Evolutionary conservation across 1,140 invertebrate genomes (phyloP).

Genomic region (Cydia fagiglandana): DNA sequence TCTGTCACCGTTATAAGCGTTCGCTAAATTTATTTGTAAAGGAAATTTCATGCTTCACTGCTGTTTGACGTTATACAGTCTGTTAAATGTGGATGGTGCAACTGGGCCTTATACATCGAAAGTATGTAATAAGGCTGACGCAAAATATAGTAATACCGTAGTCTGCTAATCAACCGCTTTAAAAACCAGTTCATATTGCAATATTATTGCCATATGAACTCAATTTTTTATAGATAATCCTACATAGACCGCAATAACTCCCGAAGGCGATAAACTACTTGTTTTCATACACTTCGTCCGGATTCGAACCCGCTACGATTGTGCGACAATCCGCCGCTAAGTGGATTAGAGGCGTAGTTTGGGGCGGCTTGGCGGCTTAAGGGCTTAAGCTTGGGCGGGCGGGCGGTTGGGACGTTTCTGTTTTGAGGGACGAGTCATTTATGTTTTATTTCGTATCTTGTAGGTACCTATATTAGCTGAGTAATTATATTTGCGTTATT

Average conservation of each 20-base stretch:
- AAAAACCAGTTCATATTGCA: too few relatives aligned
- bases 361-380: conserved; percentile 28
- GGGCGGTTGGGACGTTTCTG: conserved; percentile 31
- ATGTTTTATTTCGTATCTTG: not conserved
- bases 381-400: not conserved
- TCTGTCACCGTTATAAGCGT: too few relatives aligned
- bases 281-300: not conserved
- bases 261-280: not conserved
- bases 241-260: not conserved
- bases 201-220: not conserved
- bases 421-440: not conserved
- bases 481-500: too few relatives aligned
- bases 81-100: too few relatives aligned
- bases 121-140: too few relatives aligned
- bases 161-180: too few relatives aligned
- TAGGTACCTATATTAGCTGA: not conserved
- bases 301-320: conserved; percentile 58
- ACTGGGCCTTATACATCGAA: too few relatives aligned
- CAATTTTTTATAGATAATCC: too few relatives aligned
- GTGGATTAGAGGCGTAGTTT: conserved; percentile 34
- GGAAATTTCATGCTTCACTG: too few relatives aligned
- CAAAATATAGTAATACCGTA: too few relatives aligned
- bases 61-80: too few relatives aligned
- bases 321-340: conserved; percentile 61
- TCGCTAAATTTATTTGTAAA: too few relatives aligned